These are phyloP conservation scores for Tetragonisca angustula DNA, from an alignment of 2,888 invertebrate genomes.

Conservation along the genomic window DNA sequence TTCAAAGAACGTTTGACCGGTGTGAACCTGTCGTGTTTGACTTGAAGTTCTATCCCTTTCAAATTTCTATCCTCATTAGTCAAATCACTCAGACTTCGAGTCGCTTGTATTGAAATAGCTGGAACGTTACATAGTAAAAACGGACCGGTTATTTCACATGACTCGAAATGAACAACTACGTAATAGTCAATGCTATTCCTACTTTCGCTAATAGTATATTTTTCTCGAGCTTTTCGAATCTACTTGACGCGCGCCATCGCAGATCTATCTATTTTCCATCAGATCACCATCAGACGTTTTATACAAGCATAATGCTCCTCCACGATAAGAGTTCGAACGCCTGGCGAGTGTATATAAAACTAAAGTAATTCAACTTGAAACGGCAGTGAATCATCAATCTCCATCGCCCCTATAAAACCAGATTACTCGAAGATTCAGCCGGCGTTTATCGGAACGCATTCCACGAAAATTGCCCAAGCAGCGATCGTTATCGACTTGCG, in stretches of 20 bases:
- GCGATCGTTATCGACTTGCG: constrained; percentile 1
- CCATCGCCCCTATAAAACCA: not conserved
- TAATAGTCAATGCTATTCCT: not conserved
- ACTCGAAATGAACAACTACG: not conserved
- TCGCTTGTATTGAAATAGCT: not conserved
- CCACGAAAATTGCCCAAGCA: constrained; percentile 32
- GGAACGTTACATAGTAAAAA: not conserved
- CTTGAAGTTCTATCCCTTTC: not conserved
- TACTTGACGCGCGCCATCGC: not conserved
- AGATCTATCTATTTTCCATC: not conserved
- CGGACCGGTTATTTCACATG: not conserved
- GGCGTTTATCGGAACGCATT: constrained; percentile 1
- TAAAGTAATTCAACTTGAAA: not conserved
- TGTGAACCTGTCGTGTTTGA: not conserved
- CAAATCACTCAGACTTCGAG: not conserved
- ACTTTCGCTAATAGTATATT: not conserved
- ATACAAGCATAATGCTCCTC: no score
- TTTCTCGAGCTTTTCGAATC: not conserved
- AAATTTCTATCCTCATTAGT: not conserved
- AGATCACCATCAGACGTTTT: not conserved
- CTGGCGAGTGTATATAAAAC: not conserved
- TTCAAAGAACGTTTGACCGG: not conserved
- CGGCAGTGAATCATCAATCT: not conserved
- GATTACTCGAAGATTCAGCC: not conserved
- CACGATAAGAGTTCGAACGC: no score